phyloP scores from a whole-genome alignment of 2,113 vertebrate species.

The Beaufortia kweichowensis region DNA sequence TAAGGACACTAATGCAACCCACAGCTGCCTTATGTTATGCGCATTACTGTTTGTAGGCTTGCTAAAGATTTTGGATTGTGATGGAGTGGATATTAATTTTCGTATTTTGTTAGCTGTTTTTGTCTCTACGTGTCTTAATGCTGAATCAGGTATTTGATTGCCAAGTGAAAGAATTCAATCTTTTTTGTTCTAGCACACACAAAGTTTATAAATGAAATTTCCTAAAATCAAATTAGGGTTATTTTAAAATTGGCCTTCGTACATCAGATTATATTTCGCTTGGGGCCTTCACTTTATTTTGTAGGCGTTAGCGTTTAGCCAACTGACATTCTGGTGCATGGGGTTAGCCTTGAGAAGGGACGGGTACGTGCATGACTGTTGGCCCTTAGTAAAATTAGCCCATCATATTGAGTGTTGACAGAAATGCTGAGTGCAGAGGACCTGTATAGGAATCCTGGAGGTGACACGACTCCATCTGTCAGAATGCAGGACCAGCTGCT shows the following conservation, averaged over 20 bases:
- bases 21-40: constrained; percentile 62
- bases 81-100: constrained; percentile 1
- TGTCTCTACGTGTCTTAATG: constrained; percentile 14
- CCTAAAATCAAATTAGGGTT: constrained; percentile 11
- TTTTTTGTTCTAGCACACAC: not conserved
- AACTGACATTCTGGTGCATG: constrained; percentile 12
- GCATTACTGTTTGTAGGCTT: constrained; percentile 64
- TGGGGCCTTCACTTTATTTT: constrained; percentile 16
- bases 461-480: constrained; percentile 70
- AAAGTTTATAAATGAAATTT: not conserved
- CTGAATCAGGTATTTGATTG: not conserved
- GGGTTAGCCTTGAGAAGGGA: constrained; percentile 14
- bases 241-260: not conserved
- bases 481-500: constrained; percentile 70
- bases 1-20: constrained; percentile 27
- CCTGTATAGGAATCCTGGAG: constrained; percentile 66
- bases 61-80: constrained; percentile 18
- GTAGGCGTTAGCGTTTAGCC: not conserved
- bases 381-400: constrained; percentile 74
- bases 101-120: constrained; percentile 17
- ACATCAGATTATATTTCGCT: constrained; percentile 30
- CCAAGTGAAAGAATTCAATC: not conserved
- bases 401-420: constrained; percentile 76
- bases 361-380: constrained; percentile 26
- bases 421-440: constrained; percentile 73